Percentiles rank a stretch among this genome's conserved stretches.
Evolutionary conservation across 2,113 vertebrate genomes (phyloP).

Genomic region (Lagopus leucura): DNA sequence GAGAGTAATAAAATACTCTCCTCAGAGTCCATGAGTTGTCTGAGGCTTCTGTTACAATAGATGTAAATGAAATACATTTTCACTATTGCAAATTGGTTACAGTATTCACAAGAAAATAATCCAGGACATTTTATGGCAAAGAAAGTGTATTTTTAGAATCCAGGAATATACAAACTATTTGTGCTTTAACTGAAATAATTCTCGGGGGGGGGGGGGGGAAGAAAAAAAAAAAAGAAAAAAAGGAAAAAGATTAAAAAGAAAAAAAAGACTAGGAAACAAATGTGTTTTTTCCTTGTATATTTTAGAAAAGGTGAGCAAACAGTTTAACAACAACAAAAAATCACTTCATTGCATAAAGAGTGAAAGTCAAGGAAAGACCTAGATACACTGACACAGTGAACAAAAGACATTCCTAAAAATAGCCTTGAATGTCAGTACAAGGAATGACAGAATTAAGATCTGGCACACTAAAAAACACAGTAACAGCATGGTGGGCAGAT

Average conservation of each 20-base stretch:
- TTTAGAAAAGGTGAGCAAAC: background rate
- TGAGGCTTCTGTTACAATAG: background rate
- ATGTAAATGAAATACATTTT: background rate
- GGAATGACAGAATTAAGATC: background rate
- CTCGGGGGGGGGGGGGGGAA: background rate
- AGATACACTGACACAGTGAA: background rate
- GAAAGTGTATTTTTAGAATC: background rate
- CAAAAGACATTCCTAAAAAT: background rate
- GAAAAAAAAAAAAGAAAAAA: too few relatives aligned
- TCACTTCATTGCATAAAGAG: background rate
- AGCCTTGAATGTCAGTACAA: background rate
- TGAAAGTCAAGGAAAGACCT: background rate
- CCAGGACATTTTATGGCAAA: background rate
- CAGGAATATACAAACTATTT: background rate
- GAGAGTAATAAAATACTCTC: too few relatives aligned
- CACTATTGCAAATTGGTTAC: background rate
- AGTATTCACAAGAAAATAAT: background rate
- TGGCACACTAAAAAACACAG: background rate
- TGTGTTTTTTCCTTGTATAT: background rate
- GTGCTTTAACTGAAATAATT: background rate
- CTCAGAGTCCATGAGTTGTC: background rate
- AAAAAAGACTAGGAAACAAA: background rate
- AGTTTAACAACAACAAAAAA: background rate
- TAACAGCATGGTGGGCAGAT: background rate
- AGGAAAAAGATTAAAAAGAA: background rate